Evolutionary conservation across 2,888 invertebrate genomes (phyloP).

Genomic region (Mythimna vitellina): DNA sequence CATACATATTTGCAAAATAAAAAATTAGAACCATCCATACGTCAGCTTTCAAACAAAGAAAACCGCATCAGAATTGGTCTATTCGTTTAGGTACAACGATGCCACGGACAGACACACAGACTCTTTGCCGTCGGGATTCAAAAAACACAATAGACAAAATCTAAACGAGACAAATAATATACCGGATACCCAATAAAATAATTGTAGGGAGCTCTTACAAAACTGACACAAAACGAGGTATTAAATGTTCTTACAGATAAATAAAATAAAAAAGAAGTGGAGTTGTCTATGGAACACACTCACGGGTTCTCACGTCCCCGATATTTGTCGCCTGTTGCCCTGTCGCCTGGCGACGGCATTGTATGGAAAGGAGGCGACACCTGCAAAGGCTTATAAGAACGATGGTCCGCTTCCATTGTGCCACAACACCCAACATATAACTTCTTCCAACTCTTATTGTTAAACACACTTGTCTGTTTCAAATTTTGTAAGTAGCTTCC

Average conservation of each 20-base stretch:
- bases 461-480: slow-evolving; percentile 68
- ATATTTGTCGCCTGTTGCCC: slow-evolving; percentile 70
- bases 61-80: too few species aligned
- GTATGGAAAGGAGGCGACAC: slow-evolving; percentile 77
- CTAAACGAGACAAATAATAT: slow-evolving; percentile 9
- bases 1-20: too few species aligned
- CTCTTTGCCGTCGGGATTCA: background rate
- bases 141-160: slow-evolving; percentile 16
- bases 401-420: slow-evolving; percentile 75
- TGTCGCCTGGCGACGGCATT: slow-evolving; percentile 69
- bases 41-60: too few species aligned
- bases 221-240: slow-evolving; percentile 36
- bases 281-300: slow-evolving; percentile 67
- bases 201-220: slow-evolving; percentile 31
- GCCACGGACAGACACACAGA: too few species aligned
- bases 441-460: slow-evolving; percentile 76
- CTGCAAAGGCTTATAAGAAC: slow-evolving; percentile 81
- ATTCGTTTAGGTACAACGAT: too few species aligned
- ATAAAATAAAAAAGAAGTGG: slow-evolving; percentile 46
- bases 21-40: too few species aligned
- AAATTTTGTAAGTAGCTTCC: slow-evolving; percentile 69
- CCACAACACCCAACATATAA: slow-evolving; percentile 72
- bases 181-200: slow-evolving; percentile 29
- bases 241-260: slow-evolving; percentile 56
- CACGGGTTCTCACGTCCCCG: slow-evolving; percentile 70